Evolutionary conservation across 2,888 invertebrate species (phyloP).

Genomic region (Galerucella nymphaeae): DNA sequence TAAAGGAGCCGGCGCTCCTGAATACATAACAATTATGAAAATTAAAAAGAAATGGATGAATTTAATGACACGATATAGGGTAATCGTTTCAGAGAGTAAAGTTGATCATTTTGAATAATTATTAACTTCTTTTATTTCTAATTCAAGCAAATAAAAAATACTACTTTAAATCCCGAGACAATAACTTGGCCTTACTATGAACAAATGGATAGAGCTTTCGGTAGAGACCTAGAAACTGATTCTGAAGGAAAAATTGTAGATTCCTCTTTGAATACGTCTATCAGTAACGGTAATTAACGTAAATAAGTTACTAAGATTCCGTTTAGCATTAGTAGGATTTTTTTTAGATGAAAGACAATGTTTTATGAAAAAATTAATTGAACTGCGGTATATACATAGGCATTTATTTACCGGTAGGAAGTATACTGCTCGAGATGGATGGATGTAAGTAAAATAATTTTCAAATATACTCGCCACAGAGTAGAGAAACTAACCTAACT

Average conservation of each 20-base stretch:
- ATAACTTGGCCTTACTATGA: slow-evolving; percentile 54
- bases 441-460: slow-evolving; percentile 48
- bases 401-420: slow-evolving; percentile 54
- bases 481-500: too few relatives aligned
- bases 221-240: slow-evolving; percentile 42
- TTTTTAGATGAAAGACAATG: slow-evolving; percentile 48
- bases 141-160: slow-evolving; percentile 52
- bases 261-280: slow-evolving; percentile 39
- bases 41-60: slow-evolving; percentile 57
- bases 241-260: slow-evolving; percentile 39
- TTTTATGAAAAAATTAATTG: slow-evolving; percentile 52
- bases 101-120: neutral
- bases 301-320: neutral
- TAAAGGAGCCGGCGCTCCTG: slow-evolving; percentile 51
- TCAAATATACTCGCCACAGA: too few relatives aligned
- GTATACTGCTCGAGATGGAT: slow-evolving; percentile 52
- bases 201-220: slow-evolving; percentile 52
- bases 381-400: slow-evolving; percentile 48
- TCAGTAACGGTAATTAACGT: slow-evolving; percentile 41
- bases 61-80: slow-evolving; percentile 53
- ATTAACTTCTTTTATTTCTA: neutral
- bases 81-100: slow-evolving; percentile 30
- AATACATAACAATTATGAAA: slow-evolving; percentile 51
- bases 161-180: slow-evolving; percentile 44
- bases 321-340: slow-evolving; percentile 10